Evolutionary conservation across 2,797 vertebrate genomes (phyloP), one percentile per base, ranked within the genome.

Genomic region (Cyclura pinguis): DNA sequence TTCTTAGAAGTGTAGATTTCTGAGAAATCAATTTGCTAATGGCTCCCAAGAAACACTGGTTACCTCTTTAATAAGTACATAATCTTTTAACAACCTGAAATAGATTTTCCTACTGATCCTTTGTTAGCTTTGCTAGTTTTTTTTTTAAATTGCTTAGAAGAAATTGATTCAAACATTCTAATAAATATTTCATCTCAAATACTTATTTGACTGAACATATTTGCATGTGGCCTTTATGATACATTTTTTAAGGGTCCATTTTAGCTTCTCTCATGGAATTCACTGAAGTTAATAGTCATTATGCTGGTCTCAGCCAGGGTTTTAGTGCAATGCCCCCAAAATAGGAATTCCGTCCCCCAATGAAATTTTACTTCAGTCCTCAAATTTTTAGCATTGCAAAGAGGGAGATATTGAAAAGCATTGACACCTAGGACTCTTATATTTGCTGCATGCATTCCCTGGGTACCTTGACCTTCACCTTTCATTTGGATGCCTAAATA

Each of bases 11-110:
- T 29, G 86, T 3, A 91, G 55, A 92, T 91, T 92, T 87, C 0
- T 2, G 42, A 92, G 94, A 93, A 95, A 95, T 96, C 88, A 92
- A 85, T 94, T 95, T 93, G 90, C 84, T 93, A 93, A 89, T 92
- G 91, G 2, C 55, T 93, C 82, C 89, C 86, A 87, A 92, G 55
- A 93, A 59, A 91, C 5, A 92, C 90, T 74, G 42, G 29, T 93
- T 88, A 89, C n/a, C 93, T 94, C 38, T 83, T 74, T 94, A 93
- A 93, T 93, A 93, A 93, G 42, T 89, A 80, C 92, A 88, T n/a
- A 67, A 52, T 94, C 62, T 95, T 94, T 94, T 89, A 95, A 94
- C 67, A 93, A 84, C 29, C 81, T 90, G 88, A 90, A 95, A 95
- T 90, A 94, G 94, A 92, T 88, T 77, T 74, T 89, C 90, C 38